Percentiles rank a stretch among this genome's conserved stretches.
Evolutionary conservation across 2,797 vertebrate genomes (phyloP).

Genomic region (Enteromius fasciolatus): DNA sequence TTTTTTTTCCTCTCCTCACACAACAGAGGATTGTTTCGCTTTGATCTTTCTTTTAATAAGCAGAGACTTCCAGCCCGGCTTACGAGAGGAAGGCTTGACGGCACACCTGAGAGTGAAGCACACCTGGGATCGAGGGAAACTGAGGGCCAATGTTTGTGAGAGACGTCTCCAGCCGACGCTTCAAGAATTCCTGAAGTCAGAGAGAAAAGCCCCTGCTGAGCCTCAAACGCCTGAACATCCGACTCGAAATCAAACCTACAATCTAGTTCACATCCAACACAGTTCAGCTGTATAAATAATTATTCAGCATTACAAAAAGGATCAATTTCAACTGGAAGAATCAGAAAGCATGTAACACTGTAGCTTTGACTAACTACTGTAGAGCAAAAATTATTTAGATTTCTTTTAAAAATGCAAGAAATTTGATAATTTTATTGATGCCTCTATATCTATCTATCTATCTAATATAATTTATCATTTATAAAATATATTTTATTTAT

Average conservation of each 20-base stretch:
- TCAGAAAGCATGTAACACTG: not conserved
- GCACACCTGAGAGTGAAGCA: conserved; percentile 72
- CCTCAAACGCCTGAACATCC: not conserved
- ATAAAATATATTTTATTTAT: too few species aligned
- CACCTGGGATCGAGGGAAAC: conserved; percentile 73
- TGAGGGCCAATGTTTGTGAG: conserved; percentile 44
- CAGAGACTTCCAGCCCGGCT: conserved; percentile 73
- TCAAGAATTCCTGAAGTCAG: conserved; percentile 3
- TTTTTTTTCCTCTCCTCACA: conserved; percentile 66
- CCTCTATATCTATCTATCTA: too few species aligned
- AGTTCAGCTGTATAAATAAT: conserved; percentile 6
- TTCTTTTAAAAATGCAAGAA: too few species aligned
- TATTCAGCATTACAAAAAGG: not conserved
- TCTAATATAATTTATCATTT: too few species aligned
- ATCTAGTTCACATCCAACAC: not conserved
- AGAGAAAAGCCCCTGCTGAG: conserved; percentile 15
- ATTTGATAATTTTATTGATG: too few species aligned
- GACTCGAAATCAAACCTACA: not conserved
- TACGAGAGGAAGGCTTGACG: conserved; percentile 68
- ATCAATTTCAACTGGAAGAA: not conserved
- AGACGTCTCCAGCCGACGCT: conserved; percentile 20
- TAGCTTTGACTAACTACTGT: not conserved
- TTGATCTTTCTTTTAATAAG: conserved; percentile 81
- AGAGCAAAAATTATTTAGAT: not conserved
- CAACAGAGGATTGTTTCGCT: conserved; percentile 72